Base-by-base conservation (phyloP, 1,140 invertebrate species). In the Listronotus bonariensis region DNA sequence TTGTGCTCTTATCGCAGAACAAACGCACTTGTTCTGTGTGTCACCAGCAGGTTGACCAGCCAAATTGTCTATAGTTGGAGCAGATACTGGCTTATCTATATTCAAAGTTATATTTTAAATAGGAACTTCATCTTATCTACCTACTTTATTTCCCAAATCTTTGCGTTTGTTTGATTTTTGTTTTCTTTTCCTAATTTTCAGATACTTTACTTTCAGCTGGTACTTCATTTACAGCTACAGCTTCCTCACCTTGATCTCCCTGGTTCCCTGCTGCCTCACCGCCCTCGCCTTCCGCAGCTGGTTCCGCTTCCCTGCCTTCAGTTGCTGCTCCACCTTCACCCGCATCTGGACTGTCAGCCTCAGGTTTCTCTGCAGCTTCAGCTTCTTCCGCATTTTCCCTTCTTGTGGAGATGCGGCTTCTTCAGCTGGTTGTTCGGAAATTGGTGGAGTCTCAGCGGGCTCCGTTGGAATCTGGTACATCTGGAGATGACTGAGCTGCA, bases 1-100 rank as follows among this genome's bases (percentile, higher is more conserved):
- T 41, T 57, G 17, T 6, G 61, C 52, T 40, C 43, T 36, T 18
- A 49, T 32, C 10, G 61, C 42, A 20, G 61, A 26, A 43, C 61
- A 64, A n/a, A 49, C 31, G n/a, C 45, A 55, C 20, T 56, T 15
- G 5, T 26, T 26, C 5, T 26, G 1, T 15, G 34, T 51, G 3
- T 32, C 34, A 10, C 26, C 43, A 18, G 18, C 42, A 10, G 3
- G 17, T 46, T 9, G 42, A 4, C 9, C 14, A 15, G 14, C 12
- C 20, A 26, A 5, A 26, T 26, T 26, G 1, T 26, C 20, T 26
- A 3, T 26, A 26, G 20, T 26, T 26, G 20, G 20, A 5, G 20
- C 20, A 26, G 20, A 26, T 26, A 26, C 20, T 26, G 20, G 20
- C 20, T 3, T 5, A 26, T 26, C 20, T 26, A 26, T 1, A 26